Percentiles rank a stretch among this genome's conserved stretches.
phyloP scores from a whole-genome alignment of 1,140 invertebrate species.

The Drosophila sp. region DNA sequence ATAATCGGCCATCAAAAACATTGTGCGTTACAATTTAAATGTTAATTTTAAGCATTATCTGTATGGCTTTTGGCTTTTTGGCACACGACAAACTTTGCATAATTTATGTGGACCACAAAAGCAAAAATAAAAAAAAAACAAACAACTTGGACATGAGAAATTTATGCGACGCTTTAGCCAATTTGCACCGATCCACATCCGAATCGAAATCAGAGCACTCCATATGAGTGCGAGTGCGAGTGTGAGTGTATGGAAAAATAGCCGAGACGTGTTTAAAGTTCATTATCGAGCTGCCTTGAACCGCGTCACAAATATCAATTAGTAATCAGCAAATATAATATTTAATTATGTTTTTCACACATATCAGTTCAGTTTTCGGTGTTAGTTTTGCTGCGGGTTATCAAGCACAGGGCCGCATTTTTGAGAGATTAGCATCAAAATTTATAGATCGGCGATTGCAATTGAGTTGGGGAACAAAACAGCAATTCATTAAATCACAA shows the following conservation, averaged over 20 bases:
- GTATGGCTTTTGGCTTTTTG: constrained; percentile 39
- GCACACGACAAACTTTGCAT: constrained; percentile 77
- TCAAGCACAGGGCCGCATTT: constrained; percentile 12
- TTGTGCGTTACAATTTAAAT: constrained; percentile 62
- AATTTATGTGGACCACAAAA: constrained; percentile 50
- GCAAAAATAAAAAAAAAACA: background rate
- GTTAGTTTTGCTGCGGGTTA: constrained; percentile 14
- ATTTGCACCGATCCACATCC: constrained; percentile 29
- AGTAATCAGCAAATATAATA: constrained; percentile 59
- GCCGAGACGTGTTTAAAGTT: constrained; percentile 28
- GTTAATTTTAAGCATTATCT: constrained; percentile 60
- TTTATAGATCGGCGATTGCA: constrained; percentile 34
- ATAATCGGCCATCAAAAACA: constrained; percentile 32
- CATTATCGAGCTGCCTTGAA: constrained; percentile 11
- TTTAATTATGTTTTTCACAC: constrained; percentile 62
- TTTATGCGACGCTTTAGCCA: constrained; percentile 16
- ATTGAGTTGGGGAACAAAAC: constrained; percentile 40
- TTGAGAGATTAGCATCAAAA: constrained; percentile 49
- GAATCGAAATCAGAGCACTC: constrained; percentile 67
- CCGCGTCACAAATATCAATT: constrained; percentile 49
- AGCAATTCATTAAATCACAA: constrained; percentile 59
- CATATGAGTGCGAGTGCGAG: background rate
- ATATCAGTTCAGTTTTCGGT: constrained; percentile 30
- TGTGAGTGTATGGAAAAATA: constrained; percentile 15
- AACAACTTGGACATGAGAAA: background rate